phyloP scores from a whole-genome alignment of 2,888 invertebrate genomes.

The Agrotis ipsilon region DNA sequence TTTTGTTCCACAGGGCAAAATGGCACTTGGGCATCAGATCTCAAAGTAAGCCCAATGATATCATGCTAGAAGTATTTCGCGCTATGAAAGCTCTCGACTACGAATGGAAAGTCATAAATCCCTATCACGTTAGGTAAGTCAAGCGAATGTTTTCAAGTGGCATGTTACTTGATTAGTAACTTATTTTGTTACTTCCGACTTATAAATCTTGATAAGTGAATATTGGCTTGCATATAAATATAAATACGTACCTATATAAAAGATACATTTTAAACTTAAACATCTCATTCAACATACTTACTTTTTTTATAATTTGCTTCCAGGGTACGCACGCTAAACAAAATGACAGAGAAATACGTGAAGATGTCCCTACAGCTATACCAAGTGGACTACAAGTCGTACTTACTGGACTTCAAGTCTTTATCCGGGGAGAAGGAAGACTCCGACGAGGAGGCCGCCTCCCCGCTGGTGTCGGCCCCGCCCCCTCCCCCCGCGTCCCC shows the following conservation, averaged over 20 bases:
- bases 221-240: not conserved
- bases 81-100: constrained; percentile 99
- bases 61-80: constrained; percentile 99
- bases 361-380: constrained; percentile 99
- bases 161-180: not conserved
- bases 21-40: constrained; percentile 99
- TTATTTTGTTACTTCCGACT: not conserved
- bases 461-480: constrained; percentile 69
- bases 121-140: constrained; percentile 95
- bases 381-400: constrained; percentile 99
- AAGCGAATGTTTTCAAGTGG: no score
- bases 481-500: constrained; percentile 72
- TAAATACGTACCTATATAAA: no score
- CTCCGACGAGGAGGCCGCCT: constrained; percentile 79
- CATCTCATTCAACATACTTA: no score
- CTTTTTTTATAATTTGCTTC: constrained; percentile 38
- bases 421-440: constrained; percentile 94
- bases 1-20: constrained; percentile 93
- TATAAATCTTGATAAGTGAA: not conserved
- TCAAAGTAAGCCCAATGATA: constrained; percentile 99
- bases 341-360: constrained; percentile 95
- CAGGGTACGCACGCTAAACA: constrained; percentile 97
- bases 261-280: no score
- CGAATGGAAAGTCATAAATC: constrained; percentile 99
- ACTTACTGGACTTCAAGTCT: constrained; percentile 99